These are phyloP conservation scores for Tyrophagus putrescentiae DNA, from an alignment of 1,140 invertebrate genomes.

Conservation along the genomic window DNA sequence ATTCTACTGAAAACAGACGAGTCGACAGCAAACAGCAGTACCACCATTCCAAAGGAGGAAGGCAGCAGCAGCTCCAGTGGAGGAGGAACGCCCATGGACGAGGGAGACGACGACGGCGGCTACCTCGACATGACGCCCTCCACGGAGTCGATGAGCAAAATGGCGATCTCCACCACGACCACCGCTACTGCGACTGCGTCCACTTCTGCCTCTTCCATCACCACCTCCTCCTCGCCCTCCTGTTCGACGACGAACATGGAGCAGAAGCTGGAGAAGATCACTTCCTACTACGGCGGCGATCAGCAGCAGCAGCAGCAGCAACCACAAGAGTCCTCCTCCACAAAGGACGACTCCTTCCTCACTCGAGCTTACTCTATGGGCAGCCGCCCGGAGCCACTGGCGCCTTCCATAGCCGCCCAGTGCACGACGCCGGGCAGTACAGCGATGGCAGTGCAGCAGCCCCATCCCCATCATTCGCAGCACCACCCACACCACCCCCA, in stretches of 20 bases:
- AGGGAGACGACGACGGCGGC: background rate
- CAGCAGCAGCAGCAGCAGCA: background rate
- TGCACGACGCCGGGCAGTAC: background rate
- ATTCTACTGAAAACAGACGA: background rate
- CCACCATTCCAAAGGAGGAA: background rate
- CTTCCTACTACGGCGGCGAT: too few species aligned
- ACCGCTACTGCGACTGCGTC: background rate
- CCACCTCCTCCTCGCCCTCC: background rate
- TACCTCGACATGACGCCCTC: background rate
- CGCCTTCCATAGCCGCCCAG: slow-evolving; percentile 4
- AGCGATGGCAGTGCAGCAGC: background rate
- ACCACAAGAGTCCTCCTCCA: background rate
- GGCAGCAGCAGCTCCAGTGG: background rate
- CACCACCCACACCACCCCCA: background rate
- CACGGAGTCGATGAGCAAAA: background rate
- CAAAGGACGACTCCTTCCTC: background rate
- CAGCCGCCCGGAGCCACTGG: slow-evolving; percentile 8
- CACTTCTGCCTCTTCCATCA: background rate
- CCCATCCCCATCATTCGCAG: too few species aligned
- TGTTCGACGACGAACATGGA: too few species aligned
- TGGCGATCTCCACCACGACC: background rate
- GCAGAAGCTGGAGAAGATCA: too few species aligned
- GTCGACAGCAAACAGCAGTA: background rate
- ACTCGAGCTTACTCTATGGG: slow-evolving; percentile 12
- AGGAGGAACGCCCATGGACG: too few species aligned